Conservation (phyloP, 2,797 vertebrate species). For the Danio albolineatus region DNA sequence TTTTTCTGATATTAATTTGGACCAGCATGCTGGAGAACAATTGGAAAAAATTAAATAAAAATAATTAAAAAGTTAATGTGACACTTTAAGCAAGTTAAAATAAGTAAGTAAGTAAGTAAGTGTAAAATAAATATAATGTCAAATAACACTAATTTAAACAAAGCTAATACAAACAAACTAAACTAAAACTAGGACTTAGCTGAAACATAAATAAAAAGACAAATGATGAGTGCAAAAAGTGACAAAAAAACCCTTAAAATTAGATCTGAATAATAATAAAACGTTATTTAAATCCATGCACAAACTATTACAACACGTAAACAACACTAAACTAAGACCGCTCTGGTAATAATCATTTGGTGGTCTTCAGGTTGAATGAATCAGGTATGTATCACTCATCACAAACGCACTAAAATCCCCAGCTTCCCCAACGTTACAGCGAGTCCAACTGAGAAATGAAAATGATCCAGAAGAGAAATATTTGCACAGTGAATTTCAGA, state of each 20-base stretch:
- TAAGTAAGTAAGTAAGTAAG: no score
- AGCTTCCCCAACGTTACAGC: not conserved
- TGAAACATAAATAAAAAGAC: not conserved
- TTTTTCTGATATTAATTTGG: no score
- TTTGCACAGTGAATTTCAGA: constrained; percentile 27
- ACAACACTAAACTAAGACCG: constrained; percentile 20
- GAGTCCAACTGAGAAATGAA: constrained; percentile 7
- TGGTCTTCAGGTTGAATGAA: not conserved
- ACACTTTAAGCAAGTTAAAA: no score
- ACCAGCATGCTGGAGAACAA: no score
- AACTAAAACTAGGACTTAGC: not conserved
- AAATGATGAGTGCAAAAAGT: not conserved
- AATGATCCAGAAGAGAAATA: constrained; percentile 39
- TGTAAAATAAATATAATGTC: no score
- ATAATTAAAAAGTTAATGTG: no score
- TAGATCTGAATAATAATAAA: constrained; percentile 3
- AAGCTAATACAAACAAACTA: not conserved
- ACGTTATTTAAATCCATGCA: no score
- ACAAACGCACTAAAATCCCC: constrained; percentile 7
- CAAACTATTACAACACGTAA: not conserved
- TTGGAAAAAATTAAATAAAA: no score
- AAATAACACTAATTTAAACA: no score
- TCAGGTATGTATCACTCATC: constrained; percentile 9
- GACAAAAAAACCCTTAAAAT: not conserved
- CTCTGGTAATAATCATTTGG: not conserved